Conservation (phyloP, 2,888 invertebrate species). For the Eulithis prunata region DNA sequence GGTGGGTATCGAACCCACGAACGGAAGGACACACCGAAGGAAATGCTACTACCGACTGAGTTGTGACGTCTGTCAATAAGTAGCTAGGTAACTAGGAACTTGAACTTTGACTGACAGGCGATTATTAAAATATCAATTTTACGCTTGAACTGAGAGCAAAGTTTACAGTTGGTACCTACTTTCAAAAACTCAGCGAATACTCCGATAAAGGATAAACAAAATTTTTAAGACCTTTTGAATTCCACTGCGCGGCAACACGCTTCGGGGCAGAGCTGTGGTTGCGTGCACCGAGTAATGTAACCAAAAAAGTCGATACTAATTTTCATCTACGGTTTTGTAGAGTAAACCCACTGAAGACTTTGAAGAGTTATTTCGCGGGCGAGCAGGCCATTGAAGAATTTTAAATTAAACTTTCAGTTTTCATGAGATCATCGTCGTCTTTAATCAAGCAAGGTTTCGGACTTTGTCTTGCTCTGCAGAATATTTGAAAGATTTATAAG, state of each 20-base stretch:
- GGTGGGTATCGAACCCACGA: no score
- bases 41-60: no score
- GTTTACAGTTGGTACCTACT: conserved; percentile 43
- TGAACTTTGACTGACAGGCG: conserved; percentile 51
- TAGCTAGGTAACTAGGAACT: conserved; percentile 44
- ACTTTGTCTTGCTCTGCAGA: conserved; percentile 4
- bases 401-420: conserved; percentile 32
- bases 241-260: no score
- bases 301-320: no score
- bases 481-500: neutral
- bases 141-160: conserved; percentile 48
- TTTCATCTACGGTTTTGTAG: no score
- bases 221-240: no score
- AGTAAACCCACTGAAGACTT: conserved; percentile 45
- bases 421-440: conserved; percentile 26
- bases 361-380: conserved; percentile 46
- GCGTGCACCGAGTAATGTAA: no score
- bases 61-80: no score
- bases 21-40: no score
- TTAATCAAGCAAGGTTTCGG: conserved; percentile 21
- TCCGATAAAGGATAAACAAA: no score
- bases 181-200: conserved; percentile 41
- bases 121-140: conserved; percentile 66
- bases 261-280: no score
- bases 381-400: conserved; percentile 39